These are phyloP conservation scores for Paramisgurnus dabryanus DNA, from an alignment of 2,113 vertebrate species.

Conservation along the genomic window DNA sequence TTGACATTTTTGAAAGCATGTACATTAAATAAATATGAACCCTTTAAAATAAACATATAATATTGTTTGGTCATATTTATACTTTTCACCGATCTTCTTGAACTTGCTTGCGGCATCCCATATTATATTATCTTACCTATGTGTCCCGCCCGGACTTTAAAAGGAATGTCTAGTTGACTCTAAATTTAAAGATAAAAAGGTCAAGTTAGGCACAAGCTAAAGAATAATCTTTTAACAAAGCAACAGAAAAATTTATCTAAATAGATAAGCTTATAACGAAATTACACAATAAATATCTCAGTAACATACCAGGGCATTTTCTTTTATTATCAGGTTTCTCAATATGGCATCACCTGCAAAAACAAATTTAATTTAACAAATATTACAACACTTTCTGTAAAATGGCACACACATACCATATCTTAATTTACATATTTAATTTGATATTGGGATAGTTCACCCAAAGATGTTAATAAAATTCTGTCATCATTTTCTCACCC, in stretches of 20 bases:
- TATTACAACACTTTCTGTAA: neutral
- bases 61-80: neutral
- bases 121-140: constrained; percentile 82
- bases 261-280: neutral
- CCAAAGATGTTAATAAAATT: neutral
- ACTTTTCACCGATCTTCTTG: neutral
- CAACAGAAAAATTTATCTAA: neutral
- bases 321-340: constrained; percentile 94
- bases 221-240: neutral
- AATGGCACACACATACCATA: neutral
- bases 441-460: neutral
- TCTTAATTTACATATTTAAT: neutral
- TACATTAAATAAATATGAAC: too few species aligned
- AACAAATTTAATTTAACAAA: neutral
- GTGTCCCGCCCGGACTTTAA: constrained; percentile 94
- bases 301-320: constrained; percentile 94
- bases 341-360: constrained; percentile 86
- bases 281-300: neutral
- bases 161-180: constrained; percentile 96
- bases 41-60: neutral
- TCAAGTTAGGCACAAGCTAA: constrained; percentile 10
- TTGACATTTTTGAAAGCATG: too few species aligned
- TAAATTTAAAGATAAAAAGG: constrained; percentile 63
- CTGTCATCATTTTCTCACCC: too few species aligned
- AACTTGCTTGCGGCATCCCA: too few species aligned